phyloP scores from a whole-genome alignment of 2,113 vertebrate species.

The Pseudorectes ferrugineus region DNA sequence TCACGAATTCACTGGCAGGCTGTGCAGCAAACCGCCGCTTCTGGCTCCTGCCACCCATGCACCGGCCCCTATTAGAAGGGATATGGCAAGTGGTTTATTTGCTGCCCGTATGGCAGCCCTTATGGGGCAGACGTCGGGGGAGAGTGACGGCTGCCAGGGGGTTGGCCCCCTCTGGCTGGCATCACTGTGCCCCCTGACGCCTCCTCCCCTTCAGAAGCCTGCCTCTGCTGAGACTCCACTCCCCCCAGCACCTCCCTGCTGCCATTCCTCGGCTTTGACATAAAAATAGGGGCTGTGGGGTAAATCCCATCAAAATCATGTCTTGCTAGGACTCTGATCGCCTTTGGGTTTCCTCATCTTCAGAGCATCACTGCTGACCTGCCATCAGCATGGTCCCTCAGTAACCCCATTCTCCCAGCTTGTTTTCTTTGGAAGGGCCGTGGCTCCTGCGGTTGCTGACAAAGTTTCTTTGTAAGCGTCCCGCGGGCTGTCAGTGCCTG shows the following conservation, averaged over 20 bases:
- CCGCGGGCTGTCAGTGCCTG: background rate
- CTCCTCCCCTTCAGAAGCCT: background rate
- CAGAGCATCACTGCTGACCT: background rate
- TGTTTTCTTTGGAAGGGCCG: conserved; percentile 54
- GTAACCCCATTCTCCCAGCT: background rate
- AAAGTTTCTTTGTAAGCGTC: conserved; percentile 54
- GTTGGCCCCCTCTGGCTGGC: background rate
- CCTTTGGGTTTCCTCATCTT: background rate
- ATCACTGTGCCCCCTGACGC: rapidly evolving
- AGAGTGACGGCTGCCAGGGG: background rate
- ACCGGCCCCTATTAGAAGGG: background rate
- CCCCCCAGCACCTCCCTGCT: background rate
- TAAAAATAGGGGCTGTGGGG: background rate
- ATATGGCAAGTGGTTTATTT: conserved; percentile 10
- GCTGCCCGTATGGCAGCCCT: conserved; percentile 39
- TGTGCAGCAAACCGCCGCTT: background rate
- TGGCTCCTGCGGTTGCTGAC: conserved; percentile 54
- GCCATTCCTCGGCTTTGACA: background rate
- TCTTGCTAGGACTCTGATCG: background rate
- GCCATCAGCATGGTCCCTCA: background rate
- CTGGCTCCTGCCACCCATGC: conserved; percentile 21
- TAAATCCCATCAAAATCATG: background rate
- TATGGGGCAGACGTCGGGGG: background rate
- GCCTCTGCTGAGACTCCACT: background rate
- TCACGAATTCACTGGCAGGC: conserved; percentile 36